Percentiles rank a stretch among this genome's conserved stretches.
Evolutionary conservation across 2,888 invertebrate genomes (phyloP).

Genomic region (Dasypolia templi): DNA sequence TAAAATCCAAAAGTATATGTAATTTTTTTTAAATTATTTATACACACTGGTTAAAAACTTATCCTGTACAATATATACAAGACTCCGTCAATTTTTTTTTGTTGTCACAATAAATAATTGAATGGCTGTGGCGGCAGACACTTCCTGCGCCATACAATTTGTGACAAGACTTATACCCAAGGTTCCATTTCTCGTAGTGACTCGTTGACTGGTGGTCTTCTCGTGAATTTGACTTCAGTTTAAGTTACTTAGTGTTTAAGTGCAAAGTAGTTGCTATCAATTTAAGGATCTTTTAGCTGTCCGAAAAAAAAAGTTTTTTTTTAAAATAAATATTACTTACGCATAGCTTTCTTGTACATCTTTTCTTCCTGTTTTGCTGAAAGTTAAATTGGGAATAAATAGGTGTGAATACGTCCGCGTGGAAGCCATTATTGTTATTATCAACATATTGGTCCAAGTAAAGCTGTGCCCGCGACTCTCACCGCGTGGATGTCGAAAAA

Average conservation of each 20-base stretch:
- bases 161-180: background rate
- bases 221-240: background rate
- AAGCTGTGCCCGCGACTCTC: background rate
- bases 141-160: background rate
- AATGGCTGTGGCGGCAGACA: background rate
- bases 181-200: background rate
- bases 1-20: constrained; percentile 52
- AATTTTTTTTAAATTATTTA: background rate
- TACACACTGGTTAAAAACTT: fast-evolving
- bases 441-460: background rate
- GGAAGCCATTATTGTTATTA: too few species aligned
- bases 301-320: background rate
- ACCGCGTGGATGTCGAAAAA: background rate
- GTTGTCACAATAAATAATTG: too few species aligned
- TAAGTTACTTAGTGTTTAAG: background rate
- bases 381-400: constrained; percentile 1
- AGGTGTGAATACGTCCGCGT: background rate
- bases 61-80: too few species aligned
- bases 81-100: too few species aligned
- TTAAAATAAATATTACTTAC: constrained; percentile 61
- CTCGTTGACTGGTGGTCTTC: background rate
- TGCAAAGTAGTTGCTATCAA: background rate
- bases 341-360: constrained; percentile 53
- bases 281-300: background rate
- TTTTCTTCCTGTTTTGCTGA: constrained; percentile 62